Conservation (phyloP, 1,140 invertebrate species). For the Psix sp. region DNA sequence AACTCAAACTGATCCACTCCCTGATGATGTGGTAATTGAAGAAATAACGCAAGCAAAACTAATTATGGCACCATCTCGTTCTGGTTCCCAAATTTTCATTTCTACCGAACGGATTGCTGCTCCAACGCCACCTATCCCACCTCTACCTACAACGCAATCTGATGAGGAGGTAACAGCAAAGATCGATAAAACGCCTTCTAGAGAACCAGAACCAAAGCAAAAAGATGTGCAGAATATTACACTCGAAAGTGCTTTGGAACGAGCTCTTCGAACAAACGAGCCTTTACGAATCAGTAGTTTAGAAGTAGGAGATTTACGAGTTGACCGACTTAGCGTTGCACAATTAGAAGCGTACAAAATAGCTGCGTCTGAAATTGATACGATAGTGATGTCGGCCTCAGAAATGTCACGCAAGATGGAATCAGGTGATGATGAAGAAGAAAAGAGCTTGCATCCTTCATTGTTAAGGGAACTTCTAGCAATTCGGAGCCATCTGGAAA, state of each 20-base stretch:
- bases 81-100: conserved; percentile 71
- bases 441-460: conserved; percentile 65
- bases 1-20: conserved; percentile 88
- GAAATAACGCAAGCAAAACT: conserved; percentile 74
- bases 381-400: conserved; percentile 82
- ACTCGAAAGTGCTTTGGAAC: conserved; percentile 44
- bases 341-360: conserved; percentile 87
- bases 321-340: conserved; percentile 85
- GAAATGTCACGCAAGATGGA: conserved; percentile 75
- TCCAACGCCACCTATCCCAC: conserved; percentile 65
- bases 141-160: conserved; percentile 44
- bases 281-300: conserved; percentile 77
- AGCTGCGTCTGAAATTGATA: conserved; percentile 86
- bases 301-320: conserved; percentile 85
- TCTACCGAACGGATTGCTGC: conserved; percentile 71
- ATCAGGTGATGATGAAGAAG: conserved; percentile 35
- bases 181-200: conserved; percentile 8
- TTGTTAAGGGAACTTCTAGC: conserved; percentile 71
- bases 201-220: conserved; percentile 15
- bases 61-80: conserved; percentile 68
- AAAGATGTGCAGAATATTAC: conserved; percentile 8
- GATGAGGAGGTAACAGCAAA: conserved; percentile 7
- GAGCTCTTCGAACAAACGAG: conserved; percentile 67
- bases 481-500: conserved; percentile 72
- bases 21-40: conserved; percentile 85